Percentiles rank a stretch among this genome's conserved stretches.
Conservation (phyloP, 1,140 invertebrate genomes). For the Caenorhabditis latens region DNA sequence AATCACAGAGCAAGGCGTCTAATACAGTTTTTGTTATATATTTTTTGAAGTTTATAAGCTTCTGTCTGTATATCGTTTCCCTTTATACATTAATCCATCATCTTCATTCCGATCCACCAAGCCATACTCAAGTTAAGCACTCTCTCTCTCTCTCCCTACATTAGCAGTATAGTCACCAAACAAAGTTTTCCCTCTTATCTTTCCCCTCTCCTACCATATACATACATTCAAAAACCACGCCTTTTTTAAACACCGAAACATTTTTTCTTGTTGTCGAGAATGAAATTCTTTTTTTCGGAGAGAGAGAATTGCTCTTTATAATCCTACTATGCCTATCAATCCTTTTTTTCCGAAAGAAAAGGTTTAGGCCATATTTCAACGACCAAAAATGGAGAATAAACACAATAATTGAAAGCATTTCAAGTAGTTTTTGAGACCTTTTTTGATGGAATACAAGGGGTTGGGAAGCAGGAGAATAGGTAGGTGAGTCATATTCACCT, state of each 20-base stretch:
- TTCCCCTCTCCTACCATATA: neutral
- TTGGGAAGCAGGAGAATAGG: neutral
- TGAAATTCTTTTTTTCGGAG: neutral
- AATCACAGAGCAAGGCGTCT: too few relatives aligned
- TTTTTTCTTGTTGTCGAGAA: neutral
- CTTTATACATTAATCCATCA: too few relatives aligned
- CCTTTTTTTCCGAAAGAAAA: neutral
- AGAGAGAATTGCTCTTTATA: neutral
- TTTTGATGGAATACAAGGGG: too few relatives aligned
- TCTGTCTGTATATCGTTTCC: too few relatives aligned
- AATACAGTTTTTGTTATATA: too few relatives aligned
- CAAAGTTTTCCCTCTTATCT: neutral
- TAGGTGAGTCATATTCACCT: neutral
- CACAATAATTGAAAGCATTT: neutral
- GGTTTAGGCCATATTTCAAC: neutral
- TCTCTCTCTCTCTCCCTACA: too few relatives aligned
- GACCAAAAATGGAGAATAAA: neutral
- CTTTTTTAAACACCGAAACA: conserved; percentile 22
- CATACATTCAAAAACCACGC: neutral
- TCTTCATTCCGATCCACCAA: too few relatives aligned
- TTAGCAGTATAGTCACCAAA: neutral
- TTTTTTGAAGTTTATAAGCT: too few relatives aligned
- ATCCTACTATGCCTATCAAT: conserved; percentile 5
- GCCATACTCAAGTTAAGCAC: neutral
- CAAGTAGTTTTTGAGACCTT: neutral